Evolutionary conservation across 2,797 vertebrate species (phyloP), one percentile per base, ranked within the genome.

Genomic region (Sebastolobus alascanus): DNA sequence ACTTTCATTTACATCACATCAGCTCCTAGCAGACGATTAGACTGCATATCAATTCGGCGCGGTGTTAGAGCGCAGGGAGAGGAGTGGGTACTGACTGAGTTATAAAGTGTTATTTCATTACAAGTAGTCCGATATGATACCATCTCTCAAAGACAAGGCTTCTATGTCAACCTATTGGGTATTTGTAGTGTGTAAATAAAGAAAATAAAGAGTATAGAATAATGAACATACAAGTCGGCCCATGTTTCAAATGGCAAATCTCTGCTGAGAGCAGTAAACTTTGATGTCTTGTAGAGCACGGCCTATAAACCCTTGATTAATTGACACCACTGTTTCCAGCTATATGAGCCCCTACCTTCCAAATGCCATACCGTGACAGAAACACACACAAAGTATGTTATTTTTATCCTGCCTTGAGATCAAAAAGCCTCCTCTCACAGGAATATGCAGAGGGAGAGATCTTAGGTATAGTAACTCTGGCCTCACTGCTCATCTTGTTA

Each of bases 1-100:
- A 96, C 96, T 97, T 97, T 97, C 96, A 97, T 97, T 97, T 98
- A 97, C 96, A 97, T 97, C 97, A 97, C 97, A 98, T 98, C 97
- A 97, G 96, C 96, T 96, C 94, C 95, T 91, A 96, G 96, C 94
- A 97, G 96, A 97, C 91, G 93, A 97, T 96, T 95, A 95, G 95
- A 92, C 96, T 95, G 96, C 97, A 96, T 94, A 97, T 97, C 96
- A 97, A 96, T 95, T 96, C 94, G 87, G 94, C 80, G 92, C 77
- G 70, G 72, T 94, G 88, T 85, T 73, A 65, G 65, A 92, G 90
- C 79, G 74, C 86, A 82, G 82, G 73, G 82, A 88, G 76, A 86
- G 77, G 84, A 79, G 79, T 43, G 68, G 85, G 83, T 73, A 83
- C 80, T 46, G 73, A 70, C 75, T 70, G 29, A 73, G 78, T 87